phyloP scores from a whole-genome alignment of 2,797 vertebrate species.

The Podarcis lilfordi region DNA sequence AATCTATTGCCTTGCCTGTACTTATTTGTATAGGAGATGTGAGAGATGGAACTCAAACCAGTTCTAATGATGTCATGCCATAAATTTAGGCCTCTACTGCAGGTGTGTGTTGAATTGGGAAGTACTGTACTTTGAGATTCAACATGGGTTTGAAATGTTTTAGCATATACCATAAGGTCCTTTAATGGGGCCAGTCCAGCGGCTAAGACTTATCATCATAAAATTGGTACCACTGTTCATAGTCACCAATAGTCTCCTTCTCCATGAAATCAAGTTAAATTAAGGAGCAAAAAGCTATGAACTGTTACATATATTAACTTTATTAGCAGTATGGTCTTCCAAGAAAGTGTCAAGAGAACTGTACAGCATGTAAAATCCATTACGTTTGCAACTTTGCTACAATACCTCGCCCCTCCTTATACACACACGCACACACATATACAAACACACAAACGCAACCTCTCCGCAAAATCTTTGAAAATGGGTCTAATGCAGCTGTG shows the following conservation, averaged over 20 bases:
- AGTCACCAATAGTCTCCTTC: no score
- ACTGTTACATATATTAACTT: constrained; percentile 13
- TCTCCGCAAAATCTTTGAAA: not conserved
- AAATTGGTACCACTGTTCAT: not conserved
- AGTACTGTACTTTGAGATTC: not conserved
- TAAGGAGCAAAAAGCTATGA: not conserved
- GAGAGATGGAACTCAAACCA: not conserved
- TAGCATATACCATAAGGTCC: no score
- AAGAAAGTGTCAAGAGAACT: constrained; percentile 26
- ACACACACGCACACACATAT: not conserved
- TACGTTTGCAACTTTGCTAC: not conserved
- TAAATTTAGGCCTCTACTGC: no score
- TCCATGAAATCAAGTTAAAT: not conserved
- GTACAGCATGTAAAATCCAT: not conserved
- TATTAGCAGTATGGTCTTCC: constrained; percentile 8
- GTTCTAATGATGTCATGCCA: not conserved
- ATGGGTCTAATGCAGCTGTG: fast-evolving
- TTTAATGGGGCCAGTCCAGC: no score
- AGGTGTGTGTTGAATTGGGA: not conserved
- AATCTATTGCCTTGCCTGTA: not conserved
- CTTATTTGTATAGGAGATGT: no score
- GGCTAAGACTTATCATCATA: not conserved
- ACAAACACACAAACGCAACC: not conserved
- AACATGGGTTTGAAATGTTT: no score
- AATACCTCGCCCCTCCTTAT: not conserved